A percentile compares a stretch with the other conserved stretches of the same genome.
Evolutionary conservation across 2,113 vertebrate species (phyloP).

Genomic region (Corythornis madagascariensis): DNA sequence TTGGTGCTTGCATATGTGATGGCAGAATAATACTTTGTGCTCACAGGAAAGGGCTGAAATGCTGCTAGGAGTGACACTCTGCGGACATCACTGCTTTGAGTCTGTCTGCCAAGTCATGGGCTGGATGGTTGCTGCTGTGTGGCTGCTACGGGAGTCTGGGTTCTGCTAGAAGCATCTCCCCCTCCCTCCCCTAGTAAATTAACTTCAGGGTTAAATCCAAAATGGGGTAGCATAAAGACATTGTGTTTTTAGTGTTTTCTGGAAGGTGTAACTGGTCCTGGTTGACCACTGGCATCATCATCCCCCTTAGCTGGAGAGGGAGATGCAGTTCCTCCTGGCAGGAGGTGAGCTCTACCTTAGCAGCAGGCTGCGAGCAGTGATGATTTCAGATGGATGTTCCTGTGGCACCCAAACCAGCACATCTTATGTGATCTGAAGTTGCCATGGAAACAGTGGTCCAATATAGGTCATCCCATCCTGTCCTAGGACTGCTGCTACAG

Average conservation of each 20-base stretch:
- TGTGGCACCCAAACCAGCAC: neutral
- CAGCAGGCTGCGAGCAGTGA: rapidly evolving
- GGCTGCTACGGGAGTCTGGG: neutral
- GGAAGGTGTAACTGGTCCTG: neutral
- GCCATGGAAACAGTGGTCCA: neutral
- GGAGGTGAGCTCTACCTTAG: neutral
- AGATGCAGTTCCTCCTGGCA: neutral
- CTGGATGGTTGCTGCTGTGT: neutral
- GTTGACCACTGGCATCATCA: neutral
- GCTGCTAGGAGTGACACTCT: rapidly evolving
- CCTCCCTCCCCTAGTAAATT: too few species aligned
- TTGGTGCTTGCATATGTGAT: neutral
- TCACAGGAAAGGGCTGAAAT: neutral
- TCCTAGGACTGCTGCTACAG: neutral
- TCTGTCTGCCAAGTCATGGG: neutral
- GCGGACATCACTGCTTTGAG: rapidly evolving
- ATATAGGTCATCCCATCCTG: neutral
- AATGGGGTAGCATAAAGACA: rapidly evolving
- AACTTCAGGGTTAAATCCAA: neutral
- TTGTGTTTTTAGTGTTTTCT: rapidly evolving
- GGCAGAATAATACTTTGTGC: neutral
- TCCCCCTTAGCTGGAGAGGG: rapidly evolving
- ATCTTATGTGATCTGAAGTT: neutral
- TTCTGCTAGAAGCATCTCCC: neutral
- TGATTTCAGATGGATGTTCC: neutral